Evolutionary conservation across 2,888 invertebrate species (phyloP), one percentile per base, ranked within the genome.

Genomic region (Eulithis prunata): DNA sequence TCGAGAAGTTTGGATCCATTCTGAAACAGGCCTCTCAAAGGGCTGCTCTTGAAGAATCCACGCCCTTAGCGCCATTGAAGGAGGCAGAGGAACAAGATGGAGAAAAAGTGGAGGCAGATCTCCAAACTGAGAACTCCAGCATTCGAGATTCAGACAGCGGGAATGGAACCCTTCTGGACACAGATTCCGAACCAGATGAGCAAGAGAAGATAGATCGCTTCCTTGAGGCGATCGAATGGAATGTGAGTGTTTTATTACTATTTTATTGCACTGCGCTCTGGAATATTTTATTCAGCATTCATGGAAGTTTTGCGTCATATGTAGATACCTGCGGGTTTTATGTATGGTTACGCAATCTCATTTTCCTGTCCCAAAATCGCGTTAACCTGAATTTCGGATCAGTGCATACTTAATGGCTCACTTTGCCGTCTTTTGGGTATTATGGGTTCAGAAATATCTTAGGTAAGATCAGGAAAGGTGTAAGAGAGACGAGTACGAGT

Each of bases 1-100:
- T 97, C 83, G 97, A 97, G 84, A 96, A 96, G 79, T 96, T 97
- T 77, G 97, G 97, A 0, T 95, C 96, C 0, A 91, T 97, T 57
- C 87, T 97, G 62, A 94, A 94, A 60, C 95, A 96, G 81, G 93
- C 91, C 0, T 94, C 94, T n/a, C 93, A 93, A 75, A 94, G 91
- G 70, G 95, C 94, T 0, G 94, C 94, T 32, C 82, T 91, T 59
- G 91, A 93, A 69, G 94, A 95, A 71, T 85, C 93, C 2, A 94
- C 94, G 10, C 94, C 94, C 0, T 78, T 94, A 62, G 94, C 94
- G 10, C 94, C 94, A 7, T 80, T 94, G 68, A 90, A 87, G 68
- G 92, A 92, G 64, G 82, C 78, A 0, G 89, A 90, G 66, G 89
- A 90, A 65, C 88, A 88, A 67, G 93, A 93, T 81, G 86, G 86